Base-by-base conservation (phyloP, 2,113 vertebrate genomes). In the Riparia riparia region DNA sequence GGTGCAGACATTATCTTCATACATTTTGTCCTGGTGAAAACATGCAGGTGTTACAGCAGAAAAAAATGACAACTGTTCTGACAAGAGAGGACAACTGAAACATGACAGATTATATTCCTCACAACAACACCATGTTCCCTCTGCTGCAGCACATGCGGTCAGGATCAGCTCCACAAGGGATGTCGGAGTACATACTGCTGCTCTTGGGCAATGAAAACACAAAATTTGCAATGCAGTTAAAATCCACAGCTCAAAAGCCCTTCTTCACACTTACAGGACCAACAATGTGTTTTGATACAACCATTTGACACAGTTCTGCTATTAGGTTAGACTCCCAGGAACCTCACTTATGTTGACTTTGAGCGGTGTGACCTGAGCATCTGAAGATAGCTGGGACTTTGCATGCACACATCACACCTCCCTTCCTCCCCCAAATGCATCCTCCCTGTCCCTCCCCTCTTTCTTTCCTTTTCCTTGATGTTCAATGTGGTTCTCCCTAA, bases 101-200 rank as follows among this genome's bases (percentile, higher is more conserved):
- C 54, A 17, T 11, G 29, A 73, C 76, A 17, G 24, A 60, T 31
- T 8, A 3, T 0, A 3, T 49, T 69, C 11, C 13, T 39, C 64
- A 47, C 0, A 3, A 42, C 17, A 74, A 41, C 1, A 14, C 11
- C 73, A 21, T 1, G 1, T 20, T 58, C 26, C n/a, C 42, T 0
- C 0, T 26, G 37, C 44, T 44, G 63, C 42, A 68, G 50, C 26
- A 44, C 13, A 7, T 7, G 7, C 1, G 13, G 32, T 47, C 32
- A 81, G 54, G 31, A 84, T 66, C 1, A 13, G 20, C 50, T 68
- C 19, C 37, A 50, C 50, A 31, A 71, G 47, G 26, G 29, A 68
- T 42, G 61, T 68, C 7, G 8, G 42, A 68, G n/a, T 16, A 82
- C 9, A 37, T 2, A 6, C 15, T 65, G 49, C 32, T 56, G 20